phyloP scores from a whole-genome alignment of 2,797 vertebrate species.

The Zonotrichia albicollis region DNA sequence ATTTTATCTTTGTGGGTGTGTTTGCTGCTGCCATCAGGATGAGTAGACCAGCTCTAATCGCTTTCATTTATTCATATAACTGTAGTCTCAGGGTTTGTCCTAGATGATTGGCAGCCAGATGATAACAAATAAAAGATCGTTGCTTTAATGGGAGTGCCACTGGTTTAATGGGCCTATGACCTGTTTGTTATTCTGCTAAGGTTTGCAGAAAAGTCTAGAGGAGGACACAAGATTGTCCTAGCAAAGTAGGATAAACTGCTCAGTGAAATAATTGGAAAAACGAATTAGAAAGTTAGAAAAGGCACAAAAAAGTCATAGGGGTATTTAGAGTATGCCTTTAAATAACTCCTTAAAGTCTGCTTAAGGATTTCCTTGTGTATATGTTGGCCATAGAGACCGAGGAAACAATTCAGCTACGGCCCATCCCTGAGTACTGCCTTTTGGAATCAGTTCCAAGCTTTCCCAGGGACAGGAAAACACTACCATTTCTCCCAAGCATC shows the following conservation, averaged over 20 bases:
- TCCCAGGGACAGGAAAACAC: neutral
- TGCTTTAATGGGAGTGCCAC: neutral
- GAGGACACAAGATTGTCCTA: neutral
- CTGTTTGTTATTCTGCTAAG: neutral
- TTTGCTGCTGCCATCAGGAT: neutral
- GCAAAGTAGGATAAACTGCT: neutral
- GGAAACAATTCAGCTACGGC: neutral
- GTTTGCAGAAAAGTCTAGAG: neutral
- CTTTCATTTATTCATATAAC: neutral
- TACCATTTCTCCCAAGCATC: slow-evolving; percentile 18
- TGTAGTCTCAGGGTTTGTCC: neutral
- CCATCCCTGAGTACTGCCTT: neutral
- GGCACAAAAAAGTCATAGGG: neutral
- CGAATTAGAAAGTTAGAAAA: neutral
- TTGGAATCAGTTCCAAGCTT: neutral
- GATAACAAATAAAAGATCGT: neutral
- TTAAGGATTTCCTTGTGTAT: neutral
- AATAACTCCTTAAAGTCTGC: neutral
- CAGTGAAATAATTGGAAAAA: neutral
- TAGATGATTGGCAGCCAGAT: neutral
- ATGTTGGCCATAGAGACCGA: neutral
- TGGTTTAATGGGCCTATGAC: neutral
- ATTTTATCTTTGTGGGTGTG: neutral
- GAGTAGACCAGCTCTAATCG: neutral
- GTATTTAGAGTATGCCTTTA: neutral